Conservation (phyloP, 2,113 vertebrate genomes). For the Laticauda colubrina region DNA sequence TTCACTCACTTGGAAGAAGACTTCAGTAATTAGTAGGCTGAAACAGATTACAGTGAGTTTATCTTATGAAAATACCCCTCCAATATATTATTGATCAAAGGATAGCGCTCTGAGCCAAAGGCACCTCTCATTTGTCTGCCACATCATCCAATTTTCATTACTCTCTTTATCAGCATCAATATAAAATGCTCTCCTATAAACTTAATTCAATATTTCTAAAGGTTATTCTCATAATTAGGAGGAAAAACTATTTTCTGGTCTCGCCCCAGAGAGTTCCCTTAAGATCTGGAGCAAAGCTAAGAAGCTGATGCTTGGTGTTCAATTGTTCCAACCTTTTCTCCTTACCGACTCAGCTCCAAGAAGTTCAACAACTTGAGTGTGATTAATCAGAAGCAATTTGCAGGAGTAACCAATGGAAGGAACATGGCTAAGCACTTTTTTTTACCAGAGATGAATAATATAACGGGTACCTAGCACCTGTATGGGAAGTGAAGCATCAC, state of each 20-base stretch:
- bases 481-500: conserved; percentile 58
- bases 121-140: background rate
- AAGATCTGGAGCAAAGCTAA: background rate
- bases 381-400: conserved; percentile 57
- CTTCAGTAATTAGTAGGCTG: background rate
- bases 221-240: background rate
- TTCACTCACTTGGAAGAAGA: background rate
- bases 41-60: background rate
- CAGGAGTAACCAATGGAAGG: conserved; percentile 43
- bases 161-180: background rate
- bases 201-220: background rate
- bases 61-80: background rate
- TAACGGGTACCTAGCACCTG: conserved; percentile 52
- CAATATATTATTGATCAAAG: rapidly evolving
- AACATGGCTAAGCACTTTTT: conserved; percentile 58
- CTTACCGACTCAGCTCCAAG: conserved; percentile 1
- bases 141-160: background rate
- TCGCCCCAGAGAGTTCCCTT: background rate
- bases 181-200: background rate
- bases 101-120: background rate
- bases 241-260: background rate
- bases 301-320: background rate
- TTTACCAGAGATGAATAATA: conserved; percentile 56
- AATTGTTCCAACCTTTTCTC: background rate
- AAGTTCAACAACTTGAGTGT: conserved; percentile 32